Evolutionary conservation across 2,113 vertebrate genomes (phyloP), one percentile per base, ranked within the genome.

Genomic region (Stegastes partitus): DNA sequence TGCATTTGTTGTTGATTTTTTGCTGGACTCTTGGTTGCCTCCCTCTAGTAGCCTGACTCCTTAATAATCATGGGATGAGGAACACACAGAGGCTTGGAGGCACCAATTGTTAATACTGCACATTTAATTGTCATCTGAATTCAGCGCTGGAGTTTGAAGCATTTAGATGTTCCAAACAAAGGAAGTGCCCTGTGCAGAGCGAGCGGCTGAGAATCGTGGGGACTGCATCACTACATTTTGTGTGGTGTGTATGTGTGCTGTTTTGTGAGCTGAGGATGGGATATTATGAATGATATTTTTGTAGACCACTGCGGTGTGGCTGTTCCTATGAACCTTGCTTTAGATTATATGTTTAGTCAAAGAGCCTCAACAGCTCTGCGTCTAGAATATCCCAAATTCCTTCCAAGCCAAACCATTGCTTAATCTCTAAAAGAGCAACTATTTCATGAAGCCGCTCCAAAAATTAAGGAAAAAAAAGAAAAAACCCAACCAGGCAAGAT

Each of bases 321-420:
- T 89, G 62, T 65, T 84, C 58, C 54, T 55, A 72, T 84, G 82
- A 92, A 88, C 81, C 58, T 67, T 71, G 11, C 61, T 42, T 57
- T 59, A 75, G 75, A 91, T 92, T 87, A 90, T 89, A 86, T 86
- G 86, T 91, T 90, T 37, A 73, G 87, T 87, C 58, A 74, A 87
- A 89, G 55, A 18, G 79, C 65, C 54, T 85, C 39, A 74, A 65
- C 80, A 82, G 74, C 81, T 83, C 67, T 37, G 54, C 22, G 3
- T 89, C 16, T 84, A 19, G 70, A 84, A 86, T 77, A 81, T 86
- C 53, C 66, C 49, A 16, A 64, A 87, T 89, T 92, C 77, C 63
- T 89, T 93, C 87, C 85, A 75, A 85, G 62, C 73, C 69, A 90
- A 92, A 91, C 87, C 73, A 50, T 54, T 22, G 59, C 62, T 85